These are phyloP conservation scores for Pelmatolapia mariae DNA, from an alignment of 2,113 vertebrate genomes.

Conservation along the genomic window DNA sequence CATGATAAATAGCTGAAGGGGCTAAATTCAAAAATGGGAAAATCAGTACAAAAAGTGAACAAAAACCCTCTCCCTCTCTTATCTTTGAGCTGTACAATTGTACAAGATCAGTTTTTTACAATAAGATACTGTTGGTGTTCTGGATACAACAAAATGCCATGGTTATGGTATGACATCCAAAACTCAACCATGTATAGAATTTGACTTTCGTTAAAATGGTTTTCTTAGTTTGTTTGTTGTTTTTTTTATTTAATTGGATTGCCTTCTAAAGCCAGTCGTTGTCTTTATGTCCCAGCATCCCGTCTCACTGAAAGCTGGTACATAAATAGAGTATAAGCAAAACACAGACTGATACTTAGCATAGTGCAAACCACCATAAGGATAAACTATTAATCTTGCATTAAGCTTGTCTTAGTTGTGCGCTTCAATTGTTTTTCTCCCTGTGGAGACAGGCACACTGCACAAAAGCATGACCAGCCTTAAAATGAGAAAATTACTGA, in stretches of 20 bases:
- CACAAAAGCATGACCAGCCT: not conserved
- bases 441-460: not conserved
- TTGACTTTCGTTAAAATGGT: not conserved
- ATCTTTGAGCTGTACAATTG: not conserved
- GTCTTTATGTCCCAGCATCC: not conserved
- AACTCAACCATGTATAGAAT: not conserved
- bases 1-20: conserved; percentile 4
- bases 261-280: not conserved
- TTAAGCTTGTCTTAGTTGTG: not conserved
- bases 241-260: not conserved
- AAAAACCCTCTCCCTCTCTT: not conserved
- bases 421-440: not conserved
- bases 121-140: not conserved
- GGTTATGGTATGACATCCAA: not conserved
- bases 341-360: not conserved
- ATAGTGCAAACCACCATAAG: not conserved
- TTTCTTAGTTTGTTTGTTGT: not conserved
- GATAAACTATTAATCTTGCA: not conserved
- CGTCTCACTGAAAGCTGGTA: not conserved
- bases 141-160: not conserved
- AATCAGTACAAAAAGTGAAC: not conserved
- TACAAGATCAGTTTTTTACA: not conserved
- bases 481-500: not conserved
- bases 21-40: not conserved
- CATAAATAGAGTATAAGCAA: not conserved